These are phyloP conservation scores for Bicyclus anynana DNA, from an alignment of 1,140 invertebrate genomes.

Conservation along the genomic window DNA sequence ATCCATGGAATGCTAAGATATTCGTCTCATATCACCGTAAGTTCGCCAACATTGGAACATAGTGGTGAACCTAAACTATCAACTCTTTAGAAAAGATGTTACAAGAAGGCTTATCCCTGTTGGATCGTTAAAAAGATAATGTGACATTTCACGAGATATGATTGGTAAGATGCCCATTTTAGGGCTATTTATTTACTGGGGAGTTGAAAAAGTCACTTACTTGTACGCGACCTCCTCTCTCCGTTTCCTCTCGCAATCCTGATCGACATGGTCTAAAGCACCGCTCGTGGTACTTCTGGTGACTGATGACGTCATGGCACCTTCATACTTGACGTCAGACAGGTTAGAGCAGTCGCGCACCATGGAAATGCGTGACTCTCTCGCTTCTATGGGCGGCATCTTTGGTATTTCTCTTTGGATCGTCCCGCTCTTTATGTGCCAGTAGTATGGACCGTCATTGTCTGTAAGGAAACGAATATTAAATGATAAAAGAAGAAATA, in stretches of 20 bases:
- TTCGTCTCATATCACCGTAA: too few relatives aligned
- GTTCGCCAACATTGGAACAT: too few relatives aligned
- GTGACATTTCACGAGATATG: too few relatives aligned
- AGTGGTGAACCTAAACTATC: too few relatives aligned
- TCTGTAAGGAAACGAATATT: constrained; percentile 77
- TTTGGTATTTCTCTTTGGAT: constrained; percentile 93
- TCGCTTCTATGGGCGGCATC: constrained; percentile 59
- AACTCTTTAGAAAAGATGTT: too few relatives aligned
- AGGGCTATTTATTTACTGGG: too few relatives aligned
- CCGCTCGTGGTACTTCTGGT: constrained; percentile 89
- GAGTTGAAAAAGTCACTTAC: too few relatives aligned
- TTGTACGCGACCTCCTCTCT: constrained; percentile 87
- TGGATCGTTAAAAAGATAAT: too few relatives aligned
- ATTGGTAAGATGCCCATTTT: too few relatives aligned
- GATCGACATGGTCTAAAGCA: constrained; percentile 83
- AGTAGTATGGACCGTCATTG: constrained; percentile 96
- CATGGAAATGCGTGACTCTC: constrained; percentile 65
- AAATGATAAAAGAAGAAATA: not conserved
- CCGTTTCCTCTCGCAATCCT: constrained; percentile 81
- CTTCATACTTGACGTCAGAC: constrained; percentile 69
- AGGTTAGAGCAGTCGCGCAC: constrained; percentile 62
- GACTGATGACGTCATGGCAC: constrained; percentile 83
- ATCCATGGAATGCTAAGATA: too few relatives aligned
- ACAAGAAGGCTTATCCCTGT: too few relatives aligned
- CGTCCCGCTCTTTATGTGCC: constrained; percentile 98